These are phyloP conservation scores for Temnothorax unifasciatus DNA, from an alignment of 2,888 invertebrate species.

Conservation along the genomic window DNA sequence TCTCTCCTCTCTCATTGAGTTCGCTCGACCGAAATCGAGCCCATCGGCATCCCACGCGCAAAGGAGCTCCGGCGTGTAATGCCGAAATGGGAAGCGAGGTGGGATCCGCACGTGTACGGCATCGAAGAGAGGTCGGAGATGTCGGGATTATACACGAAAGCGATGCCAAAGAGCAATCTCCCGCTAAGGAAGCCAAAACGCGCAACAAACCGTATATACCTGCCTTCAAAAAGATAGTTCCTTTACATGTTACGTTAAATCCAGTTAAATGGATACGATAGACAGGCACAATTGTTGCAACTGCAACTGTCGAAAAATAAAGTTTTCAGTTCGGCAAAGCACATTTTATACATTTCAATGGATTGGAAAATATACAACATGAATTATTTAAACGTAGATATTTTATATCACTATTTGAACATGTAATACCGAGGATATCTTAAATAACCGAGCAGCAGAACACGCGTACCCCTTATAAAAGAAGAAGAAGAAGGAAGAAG, in stretches of 20 bases:
- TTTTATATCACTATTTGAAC: neutral
- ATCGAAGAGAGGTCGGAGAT: slow-evolving; percentile 34
- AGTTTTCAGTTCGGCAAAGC: neutral
- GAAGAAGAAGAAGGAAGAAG: neutral
- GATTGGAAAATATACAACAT: neutral
- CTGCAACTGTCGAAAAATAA: slow-evolving; percentile 11
- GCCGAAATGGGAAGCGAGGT: slow-evolving; percentile 57
- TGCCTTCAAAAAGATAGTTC: slow-evolving; percentile 32
- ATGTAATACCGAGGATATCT: neutral
- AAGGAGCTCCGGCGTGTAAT: slow-evolving; percentile 50
- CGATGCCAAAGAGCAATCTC: slow-evolving; percentile 43
- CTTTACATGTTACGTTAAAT: slow-evolving; percentile 36
- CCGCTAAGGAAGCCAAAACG: slow-evolving; percentile 26
- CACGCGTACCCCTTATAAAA: neutral
- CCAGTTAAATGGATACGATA: slow-evolving; percentile 17
- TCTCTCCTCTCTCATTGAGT: slow-evolving; percentile 43
- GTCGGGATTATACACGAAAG: slow-evolving; percentile 42
- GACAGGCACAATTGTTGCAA: neutral
- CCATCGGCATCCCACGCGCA: slow-evolving; percentile 57
- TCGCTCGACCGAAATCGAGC: slow-evolving; percentile 58
- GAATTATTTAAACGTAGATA: neutral
- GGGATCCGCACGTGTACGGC: slow-evolving; percentile 55
- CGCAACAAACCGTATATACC: slow-evolving; percentile 17
- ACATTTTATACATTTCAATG: neutral
- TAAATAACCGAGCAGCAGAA: neutral